Evolutionary conservation across 2,888 invertebrate species (phyloP).

Genomic region (Gymnocheta viridis): DNA sequence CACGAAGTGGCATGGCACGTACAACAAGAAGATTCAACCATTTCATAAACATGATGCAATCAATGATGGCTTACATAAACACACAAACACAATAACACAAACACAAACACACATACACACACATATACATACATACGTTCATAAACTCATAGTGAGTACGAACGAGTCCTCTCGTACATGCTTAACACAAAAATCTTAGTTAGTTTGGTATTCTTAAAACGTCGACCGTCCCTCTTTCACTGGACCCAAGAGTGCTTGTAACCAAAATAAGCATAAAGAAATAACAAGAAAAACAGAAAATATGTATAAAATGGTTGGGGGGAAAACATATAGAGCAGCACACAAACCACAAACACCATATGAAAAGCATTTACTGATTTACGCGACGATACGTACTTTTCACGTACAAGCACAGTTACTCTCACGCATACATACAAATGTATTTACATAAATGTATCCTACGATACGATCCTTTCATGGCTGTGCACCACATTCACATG

Average conservation of each 20-base stretch:
- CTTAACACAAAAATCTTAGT: constrained; percentile 50
- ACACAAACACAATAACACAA: neutral
- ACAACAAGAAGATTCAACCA: constrained; percentile 64
- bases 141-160: neutral
- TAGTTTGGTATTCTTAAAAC: constrained; percentile 52
- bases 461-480: neutral
- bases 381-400: constrained; percentile 53
- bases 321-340: constrained; percentile 57
- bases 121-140: neutral
- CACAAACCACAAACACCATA: constrained; percentile 60
- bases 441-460: constrained; percentile 26
- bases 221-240: constrained; percentile 47
- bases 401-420: neutral
- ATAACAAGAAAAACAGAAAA: neutral
- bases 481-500: neutral
- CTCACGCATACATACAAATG: neutral
- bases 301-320: constrained; percentile 41
- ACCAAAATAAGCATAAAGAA: constrained; percentile 14
- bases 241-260: constrained; percentile 41
- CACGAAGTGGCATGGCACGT: constrained; percentile 64
- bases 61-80: constrained; percentile 57
- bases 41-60: constrained; percentile 68
- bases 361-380: constrained; percentile 66
- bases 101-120: neutral
- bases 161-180: constrained; percentile 34